phyloP scores from a whole-genome alignment of 2,797 vertebrate species.

The Cryptoblepharus egeriae region DNA sequence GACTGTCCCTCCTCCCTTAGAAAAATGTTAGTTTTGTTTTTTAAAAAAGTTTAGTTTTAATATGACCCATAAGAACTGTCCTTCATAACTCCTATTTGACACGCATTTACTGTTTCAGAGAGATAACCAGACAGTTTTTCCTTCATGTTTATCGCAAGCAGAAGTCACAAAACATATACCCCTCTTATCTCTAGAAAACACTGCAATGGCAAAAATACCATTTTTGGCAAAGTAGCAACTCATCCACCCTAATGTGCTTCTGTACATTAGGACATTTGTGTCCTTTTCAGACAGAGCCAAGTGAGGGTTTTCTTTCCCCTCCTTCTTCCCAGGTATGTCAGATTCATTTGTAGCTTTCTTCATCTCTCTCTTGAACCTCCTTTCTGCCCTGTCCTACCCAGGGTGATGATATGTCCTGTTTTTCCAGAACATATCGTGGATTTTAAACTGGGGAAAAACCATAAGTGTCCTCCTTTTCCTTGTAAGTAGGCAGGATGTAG shows the following conservation, averaged over 20 bases:
- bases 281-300: not conserved
- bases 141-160: not conserved
- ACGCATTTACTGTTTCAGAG: not conserved
- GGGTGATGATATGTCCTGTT: no score
- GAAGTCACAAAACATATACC: constrained; percentile 4
- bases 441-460: no score
- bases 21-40: no score
- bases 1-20: not conserved
- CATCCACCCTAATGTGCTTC: not conserved
- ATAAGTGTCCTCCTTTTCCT: no score
- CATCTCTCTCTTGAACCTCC: not conserved
- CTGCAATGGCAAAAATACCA: not conserved
- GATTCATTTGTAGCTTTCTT: not conserved
- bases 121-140: not conserved
- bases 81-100: not conserved
- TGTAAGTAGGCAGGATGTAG: no score
- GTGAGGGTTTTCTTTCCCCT: not conserved
- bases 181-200: constrained; percentile 37
- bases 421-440: no score
- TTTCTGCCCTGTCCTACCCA: fast-evolving
- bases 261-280: not conserved
- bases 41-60: not conserved
- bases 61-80: not conserved
- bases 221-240: not conserved
- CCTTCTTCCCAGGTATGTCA: not conserved